Evolutionary conservation across 2,797 vertebrate species (phyloP).

Genomic region (Monodelphis domestica): DNA sequence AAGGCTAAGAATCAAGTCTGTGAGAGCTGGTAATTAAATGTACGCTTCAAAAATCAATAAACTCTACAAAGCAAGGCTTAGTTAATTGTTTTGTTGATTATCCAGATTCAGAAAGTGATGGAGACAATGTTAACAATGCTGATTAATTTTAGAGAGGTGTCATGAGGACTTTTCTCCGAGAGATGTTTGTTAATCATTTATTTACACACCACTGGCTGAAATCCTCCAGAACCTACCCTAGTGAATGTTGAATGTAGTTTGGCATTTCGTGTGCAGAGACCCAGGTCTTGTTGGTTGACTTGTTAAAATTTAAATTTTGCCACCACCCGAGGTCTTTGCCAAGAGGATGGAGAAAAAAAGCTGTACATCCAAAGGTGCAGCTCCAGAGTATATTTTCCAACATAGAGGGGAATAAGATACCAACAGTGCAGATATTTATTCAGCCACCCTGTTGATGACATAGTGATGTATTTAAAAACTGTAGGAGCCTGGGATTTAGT

Average conservation of each 20-base stretch:
- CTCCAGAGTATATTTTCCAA: not conserved
- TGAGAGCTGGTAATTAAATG: not conserved
- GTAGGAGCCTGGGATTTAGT: not conserved
- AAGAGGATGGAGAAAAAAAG: not conserved
- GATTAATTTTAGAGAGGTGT: not conserved
- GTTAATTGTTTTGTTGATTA: not conserved
- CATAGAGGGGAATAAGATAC: not conserved
- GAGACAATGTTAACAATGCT: not conserved
- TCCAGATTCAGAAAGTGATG: not conserved
- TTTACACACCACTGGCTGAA: not conserved
- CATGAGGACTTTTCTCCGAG: too few relatives aligned
- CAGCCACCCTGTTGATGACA: not conserved
- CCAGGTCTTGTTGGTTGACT: not conserved
- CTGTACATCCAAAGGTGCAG: too few relatives aligned
- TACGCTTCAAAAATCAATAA: not conserved
- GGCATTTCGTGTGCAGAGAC: not conserved
- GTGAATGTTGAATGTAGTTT: not conserved
- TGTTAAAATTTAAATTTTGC: not conserved
- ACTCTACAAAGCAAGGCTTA: not conserved
- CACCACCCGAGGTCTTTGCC: not conserved
- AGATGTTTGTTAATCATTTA: too few relatives aligned
- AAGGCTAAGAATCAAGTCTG: not conserved
- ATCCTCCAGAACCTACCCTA: not conserved
- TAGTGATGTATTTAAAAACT: not conserved
- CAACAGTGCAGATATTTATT: not conserved